A percentile compares a stretch with the other conserved stretches of the same genome.
These are phyloP conservation scores for Mustela nigripes DNA, from an alignment of 2,113 vertebrate genomes.

Conservation along the genomic window DNA sequence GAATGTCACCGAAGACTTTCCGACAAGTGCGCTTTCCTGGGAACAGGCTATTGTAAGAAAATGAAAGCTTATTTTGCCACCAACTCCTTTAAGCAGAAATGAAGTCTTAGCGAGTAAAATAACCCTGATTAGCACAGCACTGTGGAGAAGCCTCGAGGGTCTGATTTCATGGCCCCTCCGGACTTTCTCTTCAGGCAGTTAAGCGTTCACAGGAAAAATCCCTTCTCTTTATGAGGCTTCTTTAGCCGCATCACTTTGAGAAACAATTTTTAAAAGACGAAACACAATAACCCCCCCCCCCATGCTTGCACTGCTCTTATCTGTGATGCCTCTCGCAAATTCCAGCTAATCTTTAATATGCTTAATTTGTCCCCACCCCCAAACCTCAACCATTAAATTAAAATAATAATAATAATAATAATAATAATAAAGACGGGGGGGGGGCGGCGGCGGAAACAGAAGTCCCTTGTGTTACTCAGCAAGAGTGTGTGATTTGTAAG, in stretches of 20 bases:
- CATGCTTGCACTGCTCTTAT: conserved; percentile 56
- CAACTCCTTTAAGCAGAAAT: conserved; percentile 56
- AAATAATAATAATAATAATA: conserved; percentile 6
- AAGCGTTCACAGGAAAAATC: conserved; percentile 74
- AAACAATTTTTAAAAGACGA: conserved; percentile 67
- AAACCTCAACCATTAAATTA: conserved; percentile 28
- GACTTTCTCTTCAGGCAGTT: conserved; percentile 62
- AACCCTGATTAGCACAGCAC: conserved; percentile 68
- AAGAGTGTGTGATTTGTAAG: conserved; percentile 76
- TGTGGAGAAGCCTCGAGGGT: conserved; percentile 35
- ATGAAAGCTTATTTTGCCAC: conserved; percentile 15
- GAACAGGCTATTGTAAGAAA: conserved; percentile 42
- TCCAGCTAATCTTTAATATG: conserved; percentile 73
- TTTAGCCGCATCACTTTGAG: conserved; percentile 51
- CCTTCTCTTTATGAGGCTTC: conserved; percentile 59
- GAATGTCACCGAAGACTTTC: neutral
- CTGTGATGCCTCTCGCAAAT: conserved; percentile 69
- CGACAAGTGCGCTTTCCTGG: neutral
- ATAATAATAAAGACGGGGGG: neutral
- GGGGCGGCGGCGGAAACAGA: neutral
- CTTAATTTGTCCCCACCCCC: conserved; percentile 64
- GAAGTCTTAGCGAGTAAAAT: conserved; percentile 61
- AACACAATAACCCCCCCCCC: conserved; percentile 52
- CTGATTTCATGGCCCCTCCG: neutral
- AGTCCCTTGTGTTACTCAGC: conserved; percentile 61